Evolutionary conservation across 2,888 invertebrate genomes (phyloP), one percentile per base, ranked within the genome.

Genomic region (Ophion ventricosus): DNA sequence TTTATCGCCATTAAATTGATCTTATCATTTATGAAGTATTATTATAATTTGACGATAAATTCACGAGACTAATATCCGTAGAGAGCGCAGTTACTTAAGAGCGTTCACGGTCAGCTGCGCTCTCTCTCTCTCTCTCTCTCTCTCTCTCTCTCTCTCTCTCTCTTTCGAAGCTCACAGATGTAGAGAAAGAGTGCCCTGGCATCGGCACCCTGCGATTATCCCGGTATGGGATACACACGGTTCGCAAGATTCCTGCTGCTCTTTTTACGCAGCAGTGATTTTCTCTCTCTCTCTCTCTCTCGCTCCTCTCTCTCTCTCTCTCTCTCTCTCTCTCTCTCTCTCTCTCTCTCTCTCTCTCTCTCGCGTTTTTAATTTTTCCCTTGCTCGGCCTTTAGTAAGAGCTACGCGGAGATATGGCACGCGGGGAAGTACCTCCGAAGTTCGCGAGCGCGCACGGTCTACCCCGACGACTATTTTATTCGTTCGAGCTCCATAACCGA

Each of bases 151-250:
- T 29, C 29, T 64, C 78, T 35, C 35, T 29, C 29, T 29, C 29
- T 29, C 29, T 35, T 8, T 43, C 23, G 78, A 20, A 63, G 63
- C 67, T 73, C 40, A 4, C 29, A 17, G 43, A 49, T 20, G 49
- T 10, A 43, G 66, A 74, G 59, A 54, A 67, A 67, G 43, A 66
- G 67, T 54, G 43, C 75, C 57, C 43, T 73, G 70, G 76, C 75
- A 83, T 80, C 80, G 75, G 79, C 79, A 80, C 75, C 80, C 83
- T 73, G 40, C 77, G 80, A 83, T 83, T 83, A 83, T 83, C 83
- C 83, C 54, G 73, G 66, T 80, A 83, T 76, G 83, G 77, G 64
- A 72, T 80, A 35, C 35, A 43, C 25, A 43, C 40, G 23, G 49
- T 26, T 67, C 72, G 49, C 64, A 40, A 69, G 43, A 49, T 54